Conservation (phyloP, 2,113 vertebrate species). For the Stigmatopora argus region DNA sequence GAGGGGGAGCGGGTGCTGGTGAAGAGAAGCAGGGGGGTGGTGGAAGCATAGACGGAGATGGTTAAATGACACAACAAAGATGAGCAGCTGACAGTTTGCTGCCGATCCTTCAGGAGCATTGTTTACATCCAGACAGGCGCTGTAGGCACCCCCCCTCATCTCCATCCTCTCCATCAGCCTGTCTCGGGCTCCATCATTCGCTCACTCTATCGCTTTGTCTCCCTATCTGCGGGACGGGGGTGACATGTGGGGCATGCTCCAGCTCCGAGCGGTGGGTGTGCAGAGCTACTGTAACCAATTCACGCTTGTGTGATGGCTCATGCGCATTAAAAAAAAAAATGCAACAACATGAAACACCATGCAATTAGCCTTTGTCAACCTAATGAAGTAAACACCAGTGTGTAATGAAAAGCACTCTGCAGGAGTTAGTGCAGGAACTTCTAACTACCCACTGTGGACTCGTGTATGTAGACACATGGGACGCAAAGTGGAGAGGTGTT, state of each 20-base stretch:
- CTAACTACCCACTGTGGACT: constrained; percentile 16
- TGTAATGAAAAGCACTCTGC: constrained; percentile 11
- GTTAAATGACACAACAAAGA: constrained; percentile 99
- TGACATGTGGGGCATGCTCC: constrained; percentile 62
- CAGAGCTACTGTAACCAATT: constrained; percentile 40
- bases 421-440: constrained; percentile 4
- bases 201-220: constrained; percentile 65
- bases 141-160: constrained; percentile 75
- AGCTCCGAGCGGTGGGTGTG: constrained; percentile 34
- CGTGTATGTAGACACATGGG: not conserved
- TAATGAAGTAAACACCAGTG: constrained; percentile 37
- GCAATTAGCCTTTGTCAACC: constrained; percentile 40
- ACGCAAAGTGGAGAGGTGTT: not conserved
- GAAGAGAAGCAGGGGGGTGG: constrained; percentile 66
- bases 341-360: constrained; percentile 17
- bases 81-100: constrained; percentile 92
- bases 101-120: constrained; percentile 88
- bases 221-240: constrained; percentile 61
- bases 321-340: constrained; percentile 17
- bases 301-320: constrained; percentile 26
- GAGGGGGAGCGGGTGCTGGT: constrained; percentile 65
- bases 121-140: constrained; percentile 87
- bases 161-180: constrained; percentile 61
- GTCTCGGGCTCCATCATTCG: constrained; percentile 62
- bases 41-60: constrained; percentile 69